Base-by-base conservation (phyloP, 2,888 invertebrate genomes). In the Lymantria monacha region DNA sequence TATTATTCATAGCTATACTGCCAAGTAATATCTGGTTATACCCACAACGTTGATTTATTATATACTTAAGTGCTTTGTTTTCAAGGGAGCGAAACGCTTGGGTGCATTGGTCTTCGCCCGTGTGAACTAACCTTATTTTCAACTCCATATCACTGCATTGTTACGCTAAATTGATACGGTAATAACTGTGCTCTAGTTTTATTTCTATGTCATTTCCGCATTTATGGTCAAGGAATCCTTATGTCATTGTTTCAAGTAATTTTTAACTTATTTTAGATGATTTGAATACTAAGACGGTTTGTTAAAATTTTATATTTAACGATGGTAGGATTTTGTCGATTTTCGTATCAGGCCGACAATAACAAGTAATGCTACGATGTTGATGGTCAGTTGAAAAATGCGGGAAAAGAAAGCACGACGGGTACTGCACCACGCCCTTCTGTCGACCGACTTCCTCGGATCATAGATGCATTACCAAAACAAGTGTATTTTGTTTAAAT, bases 61-160 rank as follows among this genome's bases (percentile, higher is more conserved):
- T 31, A 22, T 22, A 22, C 22, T 9, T 44, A 41, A 53, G 43
- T 42, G 22, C 30, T 8, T 12, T 30, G 51, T 69, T 68, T 65
- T 60, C 70, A 56, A 57, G 67, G 62, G 56, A 64, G 48, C 56
- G 55, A 52, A 44, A 53, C 67, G 59, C 30, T 47, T 38, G 44
- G 69, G 50, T 59, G 60, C 67, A 62, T 59, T 64, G 22, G 44
- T 47, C 59, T 61, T 22, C 42, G 36, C 9, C n/a, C 64, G 70
- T 68, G 70, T 68, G 70, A 69, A 64, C 57, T 48, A 37, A n/a
- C 53, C 46, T 61, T 55, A 51, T 46, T 56, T 49, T 31, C 51
- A 47, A n/a, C 11, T 44, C 15, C 52, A 49, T 50, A 41, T 53
- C 43, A 49, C 9, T 15, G 14, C 14, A 42, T 46, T 58, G 41